Evolutionary conservation across 2,797 vertebrate species (phyloP), one percentile per base, ranked within the genome.

Genomic region (Neopelma chrysocephalum): DNA sequence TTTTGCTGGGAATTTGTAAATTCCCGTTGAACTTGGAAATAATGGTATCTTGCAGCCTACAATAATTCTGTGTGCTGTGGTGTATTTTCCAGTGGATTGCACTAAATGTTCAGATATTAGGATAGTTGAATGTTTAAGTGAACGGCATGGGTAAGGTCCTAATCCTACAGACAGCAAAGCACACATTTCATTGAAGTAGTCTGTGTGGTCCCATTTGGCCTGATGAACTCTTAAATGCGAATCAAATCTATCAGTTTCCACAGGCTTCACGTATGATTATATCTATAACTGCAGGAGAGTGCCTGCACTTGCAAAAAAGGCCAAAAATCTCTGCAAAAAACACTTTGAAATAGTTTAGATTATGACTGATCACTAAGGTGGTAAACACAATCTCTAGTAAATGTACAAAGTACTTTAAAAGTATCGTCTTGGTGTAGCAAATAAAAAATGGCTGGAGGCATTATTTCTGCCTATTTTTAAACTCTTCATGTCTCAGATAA

Each of bases 381-480:
- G 45, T 75, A 80, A 82, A 80, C 77, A 91, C 25, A 42, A 29
- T 47, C 32, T 71, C 45, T 73, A 73, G 45, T 36, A 91, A 91
- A 85, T 29, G 14, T 50, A 20, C n/a, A 58, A 85, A 80, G 40
- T 40, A 48, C 6, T 89, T 72, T 14, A 31, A n/a, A 81, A 93
- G 3, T 61, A 23, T 72, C 13, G 20, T 73, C 29, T 75, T 58
- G 32, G 21, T 88, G 40, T 21, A 91, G 65, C 58, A 60, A 83
- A 79, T 43, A 47, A 83, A 89, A 82, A 89, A 72, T 38, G 11
- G 61, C 70, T 62, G 6, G n/a, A 84, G 62, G 43, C 47, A 56
- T 82, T 93, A 32, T 85, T 95, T 93, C 58, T 90, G 54, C 31
- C 53, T 87, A 32, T 87, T 89, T 96, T 93, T 87, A 93, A 83